A percentile compares a stretch with the other conserved stretches of the same genome.
Evolutionary conservation across 1,140 invertebrate species (phyloP).

Genomic region (Leptinotarsa texana): DNA sequence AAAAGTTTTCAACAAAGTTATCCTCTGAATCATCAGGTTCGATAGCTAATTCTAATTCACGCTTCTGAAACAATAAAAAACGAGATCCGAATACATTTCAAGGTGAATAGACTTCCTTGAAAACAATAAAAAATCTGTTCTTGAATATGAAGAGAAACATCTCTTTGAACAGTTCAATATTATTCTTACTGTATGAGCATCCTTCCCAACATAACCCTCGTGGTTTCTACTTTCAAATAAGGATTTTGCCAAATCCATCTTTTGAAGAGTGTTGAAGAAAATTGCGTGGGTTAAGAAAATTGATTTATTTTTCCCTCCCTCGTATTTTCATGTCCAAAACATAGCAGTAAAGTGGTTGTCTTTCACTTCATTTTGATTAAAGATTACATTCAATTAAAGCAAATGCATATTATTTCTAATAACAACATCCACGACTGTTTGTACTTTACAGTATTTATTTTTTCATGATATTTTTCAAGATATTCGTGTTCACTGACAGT

Average conservation of each 20-base stretch:
- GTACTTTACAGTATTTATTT: too few relatives aligned
- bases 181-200: constrained; percentile 73
- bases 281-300: background rate
- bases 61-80: constrained; percentile 55
- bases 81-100: background rate
- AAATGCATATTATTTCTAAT: too few relatives aligned
- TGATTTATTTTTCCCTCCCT: too few relatives aligned
- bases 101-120: constrained; percentile 6
- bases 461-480: too few relatives aligned
- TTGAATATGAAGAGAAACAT: background rate
- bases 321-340: too few relatives aligned
- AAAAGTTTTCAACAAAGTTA: constrained; percentile 62
- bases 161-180: background rate
- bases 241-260: constrained; percentile 85
- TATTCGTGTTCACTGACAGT: too few relatives aligned
- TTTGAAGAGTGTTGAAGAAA: constrained; percentile 9
- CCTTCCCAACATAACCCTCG: constrained; percentile 85
- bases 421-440: too few relatives aligned
- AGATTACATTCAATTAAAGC: too few relatives aligned
- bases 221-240: constrained; percentile 82
- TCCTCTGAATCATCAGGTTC: constrained; percentile 83
- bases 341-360: too few relatives aligned
- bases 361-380: too few relatives aligned
- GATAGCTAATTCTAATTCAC: constrained; percentile 76
- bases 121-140: constrained; percentile 21